Percentiles rank a stretch among this genome's conserved stretches.
Evolutionary conservation across 2,888 invertebrate species (phyloP).

Genomic region (Elaeidobius kamerunicus): DNA sequence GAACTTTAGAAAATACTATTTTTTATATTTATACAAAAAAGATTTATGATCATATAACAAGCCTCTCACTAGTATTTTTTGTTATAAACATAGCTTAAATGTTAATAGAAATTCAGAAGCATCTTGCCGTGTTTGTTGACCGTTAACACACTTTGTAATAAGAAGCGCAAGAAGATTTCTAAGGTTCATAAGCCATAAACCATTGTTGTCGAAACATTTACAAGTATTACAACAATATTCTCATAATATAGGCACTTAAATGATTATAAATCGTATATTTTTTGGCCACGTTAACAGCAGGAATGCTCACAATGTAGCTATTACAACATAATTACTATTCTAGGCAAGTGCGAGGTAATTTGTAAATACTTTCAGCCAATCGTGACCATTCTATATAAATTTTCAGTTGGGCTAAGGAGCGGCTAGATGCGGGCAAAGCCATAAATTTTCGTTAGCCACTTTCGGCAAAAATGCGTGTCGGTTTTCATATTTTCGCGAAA

Average conservation of each 20-base stretch:
- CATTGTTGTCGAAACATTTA: not conserved
- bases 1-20: no score
- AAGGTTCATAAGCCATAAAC: no score
- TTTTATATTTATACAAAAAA: not conserved
- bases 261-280: conserved; percentile 18
- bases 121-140: no score
- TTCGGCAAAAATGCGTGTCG: conserved; percentile 1
- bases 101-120: no score
- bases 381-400: conserved; percentile 26
- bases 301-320: conserved; percentile 20
- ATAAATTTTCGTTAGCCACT: conserved; percentile 18
- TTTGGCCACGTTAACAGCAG: conserved; percentile 9
- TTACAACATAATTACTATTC: conserved; percentile 23
- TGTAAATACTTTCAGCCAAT: conserved; percentile 26
- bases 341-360: conserved; percentile 26
- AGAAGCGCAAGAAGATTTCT: no score
- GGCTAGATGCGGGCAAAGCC: conserved; percentile 22
- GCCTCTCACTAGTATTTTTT: no score
- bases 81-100: no score
- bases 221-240: no score
- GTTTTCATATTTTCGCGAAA: not conserved
- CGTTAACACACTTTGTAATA: no score
- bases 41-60: no score
- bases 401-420: conserved; percentile 19
- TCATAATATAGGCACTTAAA: conserved; percentile 4